phyloP scores from a whole-genome alignment of 2,888 invertebrate genomes.

The Trissolcus brochymenae region DNA sequence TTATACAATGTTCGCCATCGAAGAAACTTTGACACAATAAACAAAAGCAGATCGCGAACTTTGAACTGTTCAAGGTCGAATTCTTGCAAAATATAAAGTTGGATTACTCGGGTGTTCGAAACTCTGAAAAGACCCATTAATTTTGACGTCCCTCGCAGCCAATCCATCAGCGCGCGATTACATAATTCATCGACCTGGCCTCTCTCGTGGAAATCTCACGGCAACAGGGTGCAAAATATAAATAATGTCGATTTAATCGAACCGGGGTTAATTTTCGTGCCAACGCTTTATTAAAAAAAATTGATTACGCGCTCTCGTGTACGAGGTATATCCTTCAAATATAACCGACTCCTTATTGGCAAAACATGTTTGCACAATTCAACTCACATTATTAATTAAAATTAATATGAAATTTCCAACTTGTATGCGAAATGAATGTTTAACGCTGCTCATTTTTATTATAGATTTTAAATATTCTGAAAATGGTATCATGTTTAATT shows the following conservation, averaged over 20 bases:
- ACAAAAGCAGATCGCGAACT: slow-evolving; percentile 7
- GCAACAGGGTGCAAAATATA: slow-evolving; percentile 34
- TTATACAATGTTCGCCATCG: neutral
- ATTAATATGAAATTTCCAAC: too few relatives aligned
- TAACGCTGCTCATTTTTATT: too few relatives aligned
- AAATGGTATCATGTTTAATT: too few relatives aligned
- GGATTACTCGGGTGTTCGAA: slow-evolving; percentile 5
- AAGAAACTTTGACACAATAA: neutral
- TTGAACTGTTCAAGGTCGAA: slow-evolving; percentile 25
- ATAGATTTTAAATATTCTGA: too few relatives aligned
- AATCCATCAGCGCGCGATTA: slow-evolving; percentile 38
- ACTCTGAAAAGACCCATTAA: slow-evolving; percentile 40
- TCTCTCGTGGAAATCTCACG: slow-evolving; percentile 37
- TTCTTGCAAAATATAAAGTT: slow-evolving; percentile 33
- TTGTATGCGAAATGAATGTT: too few relatives aligned
- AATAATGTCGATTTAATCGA: slow-evolving; percentile 50
- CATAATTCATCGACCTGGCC: slow-evolving; percentile 42
- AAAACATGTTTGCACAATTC: too few relatives aligned
- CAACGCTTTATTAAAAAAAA: slow-evolving; percentile 30
- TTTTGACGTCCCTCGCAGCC: slow-evolving; percentile 30
- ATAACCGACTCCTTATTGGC: too few relatives aligned
- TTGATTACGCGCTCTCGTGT: too few relatives aligned
- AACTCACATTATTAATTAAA: too few relatives aligned
- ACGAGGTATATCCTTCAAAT: too few relatives aligned
- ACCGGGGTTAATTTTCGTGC: slow-evolving; percentile 37